Evolutionary conservation across 2,113 vertebrate species (phyloP), one percentile per base, ranked within the genome.

Genomic region (Ageneiosus marmoratus): DNA sequence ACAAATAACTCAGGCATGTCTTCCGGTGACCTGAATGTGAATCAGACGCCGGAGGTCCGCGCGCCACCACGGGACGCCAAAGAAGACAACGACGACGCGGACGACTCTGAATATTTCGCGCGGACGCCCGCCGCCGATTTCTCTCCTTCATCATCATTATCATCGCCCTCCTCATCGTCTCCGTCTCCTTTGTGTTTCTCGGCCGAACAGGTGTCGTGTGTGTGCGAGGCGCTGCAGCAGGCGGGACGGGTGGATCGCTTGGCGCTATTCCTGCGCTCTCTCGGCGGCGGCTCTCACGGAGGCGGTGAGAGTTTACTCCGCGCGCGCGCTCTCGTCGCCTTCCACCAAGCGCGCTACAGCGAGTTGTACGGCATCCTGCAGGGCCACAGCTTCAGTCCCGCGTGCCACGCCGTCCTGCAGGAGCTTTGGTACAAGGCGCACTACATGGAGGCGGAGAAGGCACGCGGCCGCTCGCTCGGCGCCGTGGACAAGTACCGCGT

Each of bases 401-500:
- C 95, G 90, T 96, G 96, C 95, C 98, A 99, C 95, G 94, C 97
- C 84, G 95, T 96, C 60, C 95, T 99, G 89, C 98, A 99, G 93
- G 97, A 98, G 89, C 95, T 99, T 63, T 99, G 97, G 98, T 99
- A 99, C 95, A 96, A 96, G 90, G 97, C 97, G 87, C 97, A 97
- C 80, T 99, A 99, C 90, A 96, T 94, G 87, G 98, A 99, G 94
- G 97, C 98, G 88, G 98, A 99, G 94, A 96, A 96, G 90, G 96
- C 97, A 89, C 96, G 98, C 87, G 98, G 98, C 80, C 96, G 97
- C 93, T 95, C 98, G 77, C 91, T 99, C 93, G 98, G 98, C 88
- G 98, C 98, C 48, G 97, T 99, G 94, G 98, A 99, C 94, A 99
- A 99, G 94, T 99, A 99, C 93, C 93, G 97, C 90, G 95, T 99